phyloP scores from a whole-genome alignment of 2,113 vertebrate species.

The Dinomys branickii region DNA sequence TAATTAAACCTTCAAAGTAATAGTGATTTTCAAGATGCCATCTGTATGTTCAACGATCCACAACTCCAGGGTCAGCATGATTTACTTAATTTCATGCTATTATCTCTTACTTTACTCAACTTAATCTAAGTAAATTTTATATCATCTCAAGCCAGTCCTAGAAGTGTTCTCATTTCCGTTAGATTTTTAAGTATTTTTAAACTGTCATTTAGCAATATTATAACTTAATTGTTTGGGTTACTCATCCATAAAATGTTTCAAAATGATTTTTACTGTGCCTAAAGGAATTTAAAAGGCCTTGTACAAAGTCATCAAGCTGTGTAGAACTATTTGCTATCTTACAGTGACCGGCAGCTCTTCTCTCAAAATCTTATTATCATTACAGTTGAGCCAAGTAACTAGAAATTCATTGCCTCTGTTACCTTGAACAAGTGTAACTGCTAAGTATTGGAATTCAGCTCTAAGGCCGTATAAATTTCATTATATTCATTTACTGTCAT shows the following conservation, averaged over 20 bases:
- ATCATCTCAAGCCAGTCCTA: constrained; percentile 59
- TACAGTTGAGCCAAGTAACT: not conserved
- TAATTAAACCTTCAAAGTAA: not conserved
- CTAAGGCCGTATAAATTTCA: not conserved
- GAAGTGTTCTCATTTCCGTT: constrained; percentile 68
- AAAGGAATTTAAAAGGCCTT: constrained; percentile 18
- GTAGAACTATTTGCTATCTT: constrained; percentile 65
- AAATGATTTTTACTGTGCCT: constrained; percentile 69
- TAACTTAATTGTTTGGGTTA: constrained; percentile 73
- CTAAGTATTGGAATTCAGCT: not conserved
- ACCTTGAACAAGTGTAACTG: not conserved
- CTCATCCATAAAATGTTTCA: constrained; percentile 75
- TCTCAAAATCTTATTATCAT: not conserved
- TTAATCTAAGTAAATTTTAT: constrained; percentile 68
- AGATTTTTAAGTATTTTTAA: constrained; percentile 72
- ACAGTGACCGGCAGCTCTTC: constrained; percentile 36
- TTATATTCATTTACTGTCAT: not conserved
- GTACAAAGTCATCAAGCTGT: not conserved
- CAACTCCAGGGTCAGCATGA: constrained; percentile 61
- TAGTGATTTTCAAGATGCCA: not conserved
- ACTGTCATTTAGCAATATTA: constrained; percentile 73
- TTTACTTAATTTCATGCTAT: constrained; percentile 68
- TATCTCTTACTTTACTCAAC: constrained; percentile 65
- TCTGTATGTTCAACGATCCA: constrained; percentile 29
- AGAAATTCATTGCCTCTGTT: constrained; percentile 6